These are phyloP conservation scores for Catamblyrhynchus diadema DNA, from an alignment of 2,797 vertebrate species.

Conservation along the genomic window DNA sequence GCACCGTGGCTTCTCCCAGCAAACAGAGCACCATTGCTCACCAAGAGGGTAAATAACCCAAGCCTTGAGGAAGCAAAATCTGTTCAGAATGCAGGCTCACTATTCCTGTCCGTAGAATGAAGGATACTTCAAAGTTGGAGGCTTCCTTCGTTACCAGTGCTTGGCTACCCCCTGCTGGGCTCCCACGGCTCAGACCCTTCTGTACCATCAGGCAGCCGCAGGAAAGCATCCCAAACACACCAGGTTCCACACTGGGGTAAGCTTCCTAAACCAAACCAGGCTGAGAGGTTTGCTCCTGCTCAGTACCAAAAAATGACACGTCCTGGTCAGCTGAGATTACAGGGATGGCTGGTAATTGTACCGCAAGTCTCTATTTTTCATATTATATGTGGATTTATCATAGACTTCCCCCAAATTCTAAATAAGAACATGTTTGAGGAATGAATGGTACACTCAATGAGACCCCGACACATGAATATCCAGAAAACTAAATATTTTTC, in stretches of 20 bases:
- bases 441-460: not conserved
- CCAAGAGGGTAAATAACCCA: not conserved
- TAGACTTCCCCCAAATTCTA: not conserved
- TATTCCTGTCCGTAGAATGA: not conserved
- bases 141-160: constrained; percentile 76
- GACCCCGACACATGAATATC: accelerated
- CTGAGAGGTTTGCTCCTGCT: not conserved
- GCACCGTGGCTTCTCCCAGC: not conserved
- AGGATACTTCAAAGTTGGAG: constrained; percentile 18
- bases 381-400: not conserved
- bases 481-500: not conserved
- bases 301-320: not conserved
- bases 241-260: not conserved
- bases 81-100: not conserved
- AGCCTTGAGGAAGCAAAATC: not conserved
- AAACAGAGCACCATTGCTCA: not conserved
- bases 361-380: not conserved
- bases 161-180: constrained; percentile 97
- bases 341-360: not conserved
- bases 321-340: not conserved
- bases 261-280: not conserved
- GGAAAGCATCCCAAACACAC: not conserved
- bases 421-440: not conserved
- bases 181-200: constrained; percentile 45
- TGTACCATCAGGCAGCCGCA: not conserved